Conservation (phyloP, 1,140 invertebrate species). For the Cataglyphis hispanica region DNA sequence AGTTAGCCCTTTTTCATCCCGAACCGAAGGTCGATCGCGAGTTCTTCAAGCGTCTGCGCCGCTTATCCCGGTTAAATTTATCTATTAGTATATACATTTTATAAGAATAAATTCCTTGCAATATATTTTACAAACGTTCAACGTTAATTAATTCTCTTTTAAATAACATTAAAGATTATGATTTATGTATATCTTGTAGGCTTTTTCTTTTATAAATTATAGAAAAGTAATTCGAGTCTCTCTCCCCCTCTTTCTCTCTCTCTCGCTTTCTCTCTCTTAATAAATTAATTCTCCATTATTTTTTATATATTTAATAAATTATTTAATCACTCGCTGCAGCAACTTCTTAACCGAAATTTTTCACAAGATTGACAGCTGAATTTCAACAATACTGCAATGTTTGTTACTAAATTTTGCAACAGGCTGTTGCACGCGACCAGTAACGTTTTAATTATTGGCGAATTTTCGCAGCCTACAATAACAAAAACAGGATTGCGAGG, state of each 20-base stretch:
- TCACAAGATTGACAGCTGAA: constrained; percentile 11
- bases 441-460: constrained; percentile 6
- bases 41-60: neutral
- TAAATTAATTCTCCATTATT: constrained; percentile 6
- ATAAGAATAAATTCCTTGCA: neutral
- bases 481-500: constrained; percentile 3
- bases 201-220: constrained; percentile 33
- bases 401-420: constrained; percentile 20
- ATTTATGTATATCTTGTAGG: constrained; percentile 11
- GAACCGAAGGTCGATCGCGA: constrained; percentile 21
- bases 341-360: neutral
- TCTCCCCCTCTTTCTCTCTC: neutral
- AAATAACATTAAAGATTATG: neutral
- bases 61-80: constrained; percentile 5
- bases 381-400: neutral
- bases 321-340: constrained; percentile 1
- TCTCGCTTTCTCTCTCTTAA: neutral
- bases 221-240: neutral
- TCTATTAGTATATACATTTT: constrained; percentile 24
- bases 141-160: constrained; percentile 36
- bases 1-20: constrained; percentile 32
- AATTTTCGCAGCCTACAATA: neutral
- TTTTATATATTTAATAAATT: constrained; percentile 25
- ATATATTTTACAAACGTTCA: neutral
- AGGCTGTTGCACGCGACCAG: neutral